Evolutionary conservation across 92 coral and sea anemone species (phyloP).

Genomic region (Bergia sp.): DNA sequence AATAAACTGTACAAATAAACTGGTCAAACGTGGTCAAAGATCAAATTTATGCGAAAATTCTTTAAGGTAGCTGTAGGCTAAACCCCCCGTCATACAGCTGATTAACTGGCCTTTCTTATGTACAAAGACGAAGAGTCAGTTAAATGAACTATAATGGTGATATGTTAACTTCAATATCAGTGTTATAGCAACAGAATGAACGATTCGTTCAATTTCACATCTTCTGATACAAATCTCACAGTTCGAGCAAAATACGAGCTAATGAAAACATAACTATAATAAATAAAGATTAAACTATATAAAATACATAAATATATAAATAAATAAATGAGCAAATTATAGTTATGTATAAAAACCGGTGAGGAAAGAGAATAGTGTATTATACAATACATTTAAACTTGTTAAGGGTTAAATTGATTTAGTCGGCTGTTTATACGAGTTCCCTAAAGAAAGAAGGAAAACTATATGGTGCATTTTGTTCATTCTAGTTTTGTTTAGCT

Average conservation of each 20-base stretch:
- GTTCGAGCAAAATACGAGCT: neutral
- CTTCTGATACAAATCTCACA: neutral
- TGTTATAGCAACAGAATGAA: neutral
- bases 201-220: neutral
- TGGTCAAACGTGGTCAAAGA: constrained; percentile 8
- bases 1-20: neutral
- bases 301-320: neutral
- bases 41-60: neutral
- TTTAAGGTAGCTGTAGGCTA: neutral
- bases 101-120: neutral
- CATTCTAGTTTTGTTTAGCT: neutral
- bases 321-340: too few species aligned
- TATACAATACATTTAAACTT: neutral
- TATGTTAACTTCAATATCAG: neutral
- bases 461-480: neutral
- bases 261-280: neutral
- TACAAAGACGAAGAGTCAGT: neutral
- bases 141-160: neutral
- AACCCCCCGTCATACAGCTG: neutral
- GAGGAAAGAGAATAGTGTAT: neutral
- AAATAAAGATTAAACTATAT: neutral
- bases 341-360: neutral
- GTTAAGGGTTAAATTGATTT: neutral
- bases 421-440: too few species aligned
- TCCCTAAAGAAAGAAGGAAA: neutral